Conservation (phyloP, 2,797 vertebrate genomes). For the Manis javanica region DNA sequence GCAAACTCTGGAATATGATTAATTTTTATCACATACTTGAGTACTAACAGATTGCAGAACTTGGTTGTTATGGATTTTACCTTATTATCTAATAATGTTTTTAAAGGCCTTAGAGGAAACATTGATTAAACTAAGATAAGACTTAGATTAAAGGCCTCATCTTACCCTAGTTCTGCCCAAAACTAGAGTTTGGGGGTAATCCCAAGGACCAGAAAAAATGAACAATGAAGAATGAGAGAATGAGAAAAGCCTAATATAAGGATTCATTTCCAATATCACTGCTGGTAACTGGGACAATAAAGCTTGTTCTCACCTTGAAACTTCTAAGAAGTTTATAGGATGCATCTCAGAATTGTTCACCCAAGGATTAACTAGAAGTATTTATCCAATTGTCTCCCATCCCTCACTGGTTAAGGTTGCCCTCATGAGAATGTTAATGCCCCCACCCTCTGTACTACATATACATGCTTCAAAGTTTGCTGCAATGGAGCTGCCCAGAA, state of each 20-base stretch:
- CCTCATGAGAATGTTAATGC: neutral
- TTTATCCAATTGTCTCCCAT: neutral
- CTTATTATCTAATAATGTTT: neutral
- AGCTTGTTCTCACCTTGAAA: neutral
- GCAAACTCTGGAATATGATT: neutral
- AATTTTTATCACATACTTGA: neutral
- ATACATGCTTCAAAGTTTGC: neutral
- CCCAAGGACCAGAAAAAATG: neutral
- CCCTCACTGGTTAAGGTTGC: neutral
- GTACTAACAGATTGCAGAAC: neutral
- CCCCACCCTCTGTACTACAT: neutral
- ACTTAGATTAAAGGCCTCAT: neutral
- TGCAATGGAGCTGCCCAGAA: neutral
- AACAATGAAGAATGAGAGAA: neutral
- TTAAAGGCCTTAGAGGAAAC: neutral
- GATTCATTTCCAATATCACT: neutral
- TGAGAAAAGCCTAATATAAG: neutral
- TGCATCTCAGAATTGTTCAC: neutral
- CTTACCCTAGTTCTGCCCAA: neutral
- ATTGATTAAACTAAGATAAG: neutral
- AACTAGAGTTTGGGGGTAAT: neutral
- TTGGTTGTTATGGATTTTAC: neutral
- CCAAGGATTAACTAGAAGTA: neutral
- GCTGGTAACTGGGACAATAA: neutral
- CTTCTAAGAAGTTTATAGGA: neutral